Evolutionary conservation across 2,797 vertebrate species (phyloP), one percentile per base, ranked within the genome.

Genomic region (Chromis chromis): DNA sequence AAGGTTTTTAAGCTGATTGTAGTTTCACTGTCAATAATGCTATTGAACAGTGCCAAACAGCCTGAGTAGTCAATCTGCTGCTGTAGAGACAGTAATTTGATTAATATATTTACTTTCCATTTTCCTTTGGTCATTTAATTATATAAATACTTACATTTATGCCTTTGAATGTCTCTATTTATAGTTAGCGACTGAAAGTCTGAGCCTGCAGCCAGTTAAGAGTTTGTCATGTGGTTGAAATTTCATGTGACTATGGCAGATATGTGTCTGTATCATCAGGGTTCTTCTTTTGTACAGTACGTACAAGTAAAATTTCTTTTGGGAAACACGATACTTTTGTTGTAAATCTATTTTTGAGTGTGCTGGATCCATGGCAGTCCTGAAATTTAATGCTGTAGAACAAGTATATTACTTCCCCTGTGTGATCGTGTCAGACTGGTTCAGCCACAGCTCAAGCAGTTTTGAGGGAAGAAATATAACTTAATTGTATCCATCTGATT

Each of bases 401-500:
- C 63, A 40, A 65, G 65, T 59, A 21, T 66, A 65, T 76, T 54
- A 48, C 56, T 68, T 78, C 65, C 64, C 49, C 27, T 44, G 33
- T 77, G 79, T 78, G 67, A 86, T 71, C 46, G 12, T 67, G 65
- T 62, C 62, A 70, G 66, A 73, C 65, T 79, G 77, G 52, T 65
- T 70, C 57, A 62, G 22, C 59, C 33, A 65, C 11, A 72, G 44
- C 59, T 82, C 48, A 76, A 60, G 31, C 40, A 39, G 24, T 56
- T 76, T 78, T 83, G 56, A 78, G 67, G 82, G 48, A 74, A 77
- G 74, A 81, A 76, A 76, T 78, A 64, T 65, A 67, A 76, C 64
- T 70, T 81, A 70, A 82, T 74, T 86, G 40, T 60, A 64, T 63
- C 55, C 55, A 65, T 77, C 56, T 70, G 74, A 83, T 83, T 79